Percentiles rank a stretch among this genome's conserved stretches.
Evolutionary conservation across 2,888 invertebrate species (phyloP).

Genomic region (Drosophila crucigera): DNA sequence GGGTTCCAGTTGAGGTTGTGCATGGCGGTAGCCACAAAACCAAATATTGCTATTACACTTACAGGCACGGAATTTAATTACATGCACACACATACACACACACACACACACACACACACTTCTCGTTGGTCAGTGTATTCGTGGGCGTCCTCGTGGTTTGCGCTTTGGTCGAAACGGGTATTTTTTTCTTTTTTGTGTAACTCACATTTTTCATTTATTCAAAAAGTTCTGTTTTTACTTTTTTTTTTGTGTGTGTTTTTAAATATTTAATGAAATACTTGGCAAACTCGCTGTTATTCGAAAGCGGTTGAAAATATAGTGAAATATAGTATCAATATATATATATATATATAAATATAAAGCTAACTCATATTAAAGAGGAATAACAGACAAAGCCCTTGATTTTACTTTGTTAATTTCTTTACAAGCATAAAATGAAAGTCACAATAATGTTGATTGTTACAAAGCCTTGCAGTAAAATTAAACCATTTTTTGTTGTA

Average conservation of each 20-base stretch:
- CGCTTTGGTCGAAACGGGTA: conserved; percentile 26
- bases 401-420: neutral
- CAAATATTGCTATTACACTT: conserved; percentile 74
- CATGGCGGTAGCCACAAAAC: conserved; percentile 59
- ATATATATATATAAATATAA: neutral
- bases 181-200: neutral
- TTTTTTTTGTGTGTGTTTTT: conserved; percentile 5
- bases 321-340: neutral
- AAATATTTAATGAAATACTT: conserved; percentile 54
- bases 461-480: neutral
- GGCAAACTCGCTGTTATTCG: neutral
- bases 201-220: conserved; percentile 30
- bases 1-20: neutral
- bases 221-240: neutral
- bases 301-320: conserved; percentile 3
- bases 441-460: neutral
- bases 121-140: conserved; percentile 20
- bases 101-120: conserved; percentile 6
- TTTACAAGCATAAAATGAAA: neutral
- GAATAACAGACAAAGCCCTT: neutral
- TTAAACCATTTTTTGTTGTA: neutral
- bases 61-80: conserved; percentile 78
- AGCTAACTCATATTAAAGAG: neutral
- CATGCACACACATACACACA: conserved; percentile 35
- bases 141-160: conserved; percentile 36